Conservation (phyloP, 1,140 invertebrate genomes). For the Drosophila busckii region DNA sequence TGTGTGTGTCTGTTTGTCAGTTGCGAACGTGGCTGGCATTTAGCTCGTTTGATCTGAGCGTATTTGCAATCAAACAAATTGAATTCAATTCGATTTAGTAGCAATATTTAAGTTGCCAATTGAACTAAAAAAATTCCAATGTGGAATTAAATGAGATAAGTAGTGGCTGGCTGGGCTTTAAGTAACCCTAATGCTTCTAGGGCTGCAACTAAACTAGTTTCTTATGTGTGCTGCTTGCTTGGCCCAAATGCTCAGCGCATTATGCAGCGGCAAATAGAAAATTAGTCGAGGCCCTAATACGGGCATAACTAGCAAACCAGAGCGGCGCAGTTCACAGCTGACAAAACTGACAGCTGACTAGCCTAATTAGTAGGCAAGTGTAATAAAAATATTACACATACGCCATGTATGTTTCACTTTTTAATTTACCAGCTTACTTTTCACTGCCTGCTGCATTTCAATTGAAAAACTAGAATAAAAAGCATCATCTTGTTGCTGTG, state of each 20-base stretch:
- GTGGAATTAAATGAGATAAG: too few species aligned
- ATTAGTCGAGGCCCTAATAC: slow-evolving; percentile 64
- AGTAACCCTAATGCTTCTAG: too few species aligned
- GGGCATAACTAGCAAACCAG: background rate
- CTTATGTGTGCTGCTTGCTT: slow-evolving; percentile 27
- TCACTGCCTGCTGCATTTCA: slow-evolving; percentile 50
- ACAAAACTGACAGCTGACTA: slow-evolving; percentile 62
- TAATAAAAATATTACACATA: slow-evolving; percentile 77
- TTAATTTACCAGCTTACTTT: slow-evolving; percentile 45
- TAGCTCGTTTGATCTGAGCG: slow-evolving; percentile 65
- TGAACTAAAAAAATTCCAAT: too few species aligned
- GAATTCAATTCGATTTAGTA: slow-evolving; percentile 65
- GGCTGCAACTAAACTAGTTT: too few species aligned
- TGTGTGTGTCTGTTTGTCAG: slow-evolving; percentile 12
- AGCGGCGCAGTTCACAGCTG: slow-evolving; percentile 33
- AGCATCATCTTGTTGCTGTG: slow-evolving; percentile 37
- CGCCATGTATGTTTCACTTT: slow-evolving; percentile 65
- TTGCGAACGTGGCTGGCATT: slow-evolving; percentile 59
- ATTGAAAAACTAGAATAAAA: slow-evolving; percentile 50
- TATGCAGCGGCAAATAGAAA: slow-evolving; percentile 56
- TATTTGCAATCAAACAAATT: slow-evolving; percentile 65
- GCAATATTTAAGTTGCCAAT: slow-evolving; percentile 36
- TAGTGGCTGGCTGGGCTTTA: too few species aligned
- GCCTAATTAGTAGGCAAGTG: slow-evolving; percentile 73
- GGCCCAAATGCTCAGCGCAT: slow-evolving; percentile 60